Evolutionary conservation across 2,797 vertebrate species (phyloP), one percentile per base, ranked within the genome.

Genomic region (Brotula barbata): DNA sequence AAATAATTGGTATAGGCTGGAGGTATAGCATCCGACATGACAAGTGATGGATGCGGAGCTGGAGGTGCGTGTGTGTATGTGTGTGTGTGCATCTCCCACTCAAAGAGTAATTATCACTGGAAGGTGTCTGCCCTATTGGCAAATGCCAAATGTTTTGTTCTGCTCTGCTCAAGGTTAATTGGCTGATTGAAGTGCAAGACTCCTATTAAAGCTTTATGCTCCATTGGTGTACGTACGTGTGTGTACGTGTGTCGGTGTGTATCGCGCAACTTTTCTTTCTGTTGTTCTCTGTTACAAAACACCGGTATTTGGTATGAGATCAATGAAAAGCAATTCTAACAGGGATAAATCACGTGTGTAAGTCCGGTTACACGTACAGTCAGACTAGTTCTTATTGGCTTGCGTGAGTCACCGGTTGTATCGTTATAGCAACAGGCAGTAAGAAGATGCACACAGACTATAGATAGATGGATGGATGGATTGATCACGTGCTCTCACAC

Each of bases 71-170:
- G 23, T 44, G 22, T 56, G 23, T 60, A 13, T 58, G 28, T 52
- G 46, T 57, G 16, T 53, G 53, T 67, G 22, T 70, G 44, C 63
- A 28, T 21, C 31, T 11, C 39, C 36, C 44, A 59, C 45, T 73
- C 48, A 58, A 61, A 81, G 79, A 83, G 39, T 87, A 87, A 89
- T 88, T 87, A 87, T 88, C 80, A 80, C 78, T 81, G 55, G 71
- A 81, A 85, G 81, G 84, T 83, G 74, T 68, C 64, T 73, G 81
- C 75, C 79, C 79, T 87, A 83, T 84, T 84, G 84, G 71, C 81
- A 85, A 88, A 87, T 87, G 85, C 78, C 82, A 88, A 83, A 78
- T 87, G 84, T 86, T 87, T 85, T 82, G 83, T 86, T 87, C 80
- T 75, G 54, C 73, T 79, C 60, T 69, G 81, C 83, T 85, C 77